Evolutionary conservation across 1,140 invertebrate species (phyloP).

Genomic region (Diachasmimorpha longicaudata): DNA sequence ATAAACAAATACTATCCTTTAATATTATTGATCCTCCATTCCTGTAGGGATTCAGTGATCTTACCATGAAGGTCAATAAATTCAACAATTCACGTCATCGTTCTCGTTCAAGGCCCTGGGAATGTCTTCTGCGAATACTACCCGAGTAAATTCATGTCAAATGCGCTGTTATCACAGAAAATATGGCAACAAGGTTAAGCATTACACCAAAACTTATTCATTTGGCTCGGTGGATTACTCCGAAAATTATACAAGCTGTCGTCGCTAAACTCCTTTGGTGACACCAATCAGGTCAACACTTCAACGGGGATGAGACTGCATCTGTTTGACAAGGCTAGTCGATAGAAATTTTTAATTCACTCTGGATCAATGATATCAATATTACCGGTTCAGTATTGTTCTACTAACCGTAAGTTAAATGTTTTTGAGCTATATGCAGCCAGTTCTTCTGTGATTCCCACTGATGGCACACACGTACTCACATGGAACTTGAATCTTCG

Average conservation of each 20-base stretch:
- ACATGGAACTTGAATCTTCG: constrained; percentile 5
- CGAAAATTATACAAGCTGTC: constrained; percentile 27
- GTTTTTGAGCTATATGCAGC: constrained; percentile 23
- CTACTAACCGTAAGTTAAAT: not conserved
- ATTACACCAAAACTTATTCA: constrained; percentile 11
- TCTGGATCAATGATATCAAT: constrained; percentile 22
- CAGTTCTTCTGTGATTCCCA: constrained; percentile 20
- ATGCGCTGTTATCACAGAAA: constrained; percentile 20
- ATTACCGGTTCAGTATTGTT: not conserved
- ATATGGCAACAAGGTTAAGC: not conserved
- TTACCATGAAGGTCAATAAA: no score
- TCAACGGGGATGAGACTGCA: constrained; percentile 13
- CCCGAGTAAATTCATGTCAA: not conserved
- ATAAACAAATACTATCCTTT: no score
- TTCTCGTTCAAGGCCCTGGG: no score
- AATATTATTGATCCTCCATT: no score
- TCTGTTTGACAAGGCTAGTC: not conserved
- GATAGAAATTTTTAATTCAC: constrained; percentile 17
- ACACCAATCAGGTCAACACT: not conserved
- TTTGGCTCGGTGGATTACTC: not conserved
- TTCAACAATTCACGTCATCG: no score
- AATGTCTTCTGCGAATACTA: no score
- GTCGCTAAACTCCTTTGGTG: not conserved
- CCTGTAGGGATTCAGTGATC: no score
- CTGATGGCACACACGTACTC: constrained; percentile 4